Evolutionary conservation across 2,797 vertebrate species (phyloP), one percentile per base, ranked within the genome.

Genomic region (Sciurus carolinensis): DNA sequence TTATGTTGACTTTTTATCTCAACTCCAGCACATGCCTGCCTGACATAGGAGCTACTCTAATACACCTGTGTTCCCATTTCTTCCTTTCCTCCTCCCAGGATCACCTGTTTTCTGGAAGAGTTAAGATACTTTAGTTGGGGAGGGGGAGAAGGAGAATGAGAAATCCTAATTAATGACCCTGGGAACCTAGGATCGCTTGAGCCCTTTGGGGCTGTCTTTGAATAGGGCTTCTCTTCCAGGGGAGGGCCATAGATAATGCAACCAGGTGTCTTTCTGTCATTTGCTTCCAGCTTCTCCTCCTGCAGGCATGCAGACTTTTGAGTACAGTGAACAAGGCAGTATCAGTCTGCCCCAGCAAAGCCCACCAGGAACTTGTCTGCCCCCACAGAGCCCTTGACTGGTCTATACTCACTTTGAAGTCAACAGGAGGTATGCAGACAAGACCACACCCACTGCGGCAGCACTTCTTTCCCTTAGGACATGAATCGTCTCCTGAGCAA

Each of bases 381-480:
- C 42, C 39, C 36, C 67, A 87, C 2, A 10, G 18, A 24, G 30
- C 24, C 67, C 83, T 24, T 57, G 33, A 22, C 28, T 12, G 67
- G 13, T 3, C 57, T 30, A 47, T 62, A 59, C 62, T 91, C 36
- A 93, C 91, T 5, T 0, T 0, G 6, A 12, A 28, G 44, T 39
- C 7, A 36, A 81, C 22, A 94, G 71, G 0, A 15, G 0, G 0
- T 18, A 1, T 1, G 72, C 95, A 97, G 20, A 0, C 0, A 9
- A 90, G 96, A 59, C 98, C 98, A 0, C 98, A 98, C 11, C 95
- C 95, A 0, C 94, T 98, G 50, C 95, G 95, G 97, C 98, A 98
- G 92, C 98, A 98, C 91, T 98, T 98, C 72, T 17, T 18, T 71
- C 0, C 1, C 18, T 3, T 2, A 0, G 92, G 4, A 91, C 98